A percentile compares a stretch with the other conserved stretches of the same genome.
These are phyloP conservation scores for Cosmia trapezina DNA, from an alignment of 2,888 invertebrate genomes.

Conservation along the genomic window DNA sequence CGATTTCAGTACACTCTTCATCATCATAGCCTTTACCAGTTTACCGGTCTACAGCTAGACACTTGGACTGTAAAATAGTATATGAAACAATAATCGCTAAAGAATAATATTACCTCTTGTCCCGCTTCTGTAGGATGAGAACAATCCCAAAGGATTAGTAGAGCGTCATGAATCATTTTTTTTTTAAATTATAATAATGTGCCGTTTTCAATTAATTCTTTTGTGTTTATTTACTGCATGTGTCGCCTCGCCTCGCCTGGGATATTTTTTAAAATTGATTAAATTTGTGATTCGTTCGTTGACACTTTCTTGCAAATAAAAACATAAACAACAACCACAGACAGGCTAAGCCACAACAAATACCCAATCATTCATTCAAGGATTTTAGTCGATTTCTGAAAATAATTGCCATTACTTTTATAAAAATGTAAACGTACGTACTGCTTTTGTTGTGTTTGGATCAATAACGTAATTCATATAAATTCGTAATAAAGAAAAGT, in stretches of 20 bases:
- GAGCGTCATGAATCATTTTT: constrained; percentile 92
- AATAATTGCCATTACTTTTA: not conserved
- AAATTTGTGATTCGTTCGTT: too few species aligned
- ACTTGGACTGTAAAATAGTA: too few species aligned
- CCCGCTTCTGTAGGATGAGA: constrained; percentile 74
- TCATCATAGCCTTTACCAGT: not conserved
- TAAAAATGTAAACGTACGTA: not conserved
- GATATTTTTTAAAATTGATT: not conserved
- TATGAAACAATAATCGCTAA: not conserved
- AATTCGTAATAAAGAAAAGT: not conserved
- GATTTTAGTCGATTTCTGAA: constrained; percentile 32
- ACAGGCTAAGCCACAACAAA: not conserved
- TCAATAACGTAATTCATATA: not conserved
- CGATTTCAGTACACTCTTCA: not conserved
- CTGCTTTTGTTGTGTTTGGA: not conserved
- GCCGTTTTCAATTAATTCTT: too few species aligned
- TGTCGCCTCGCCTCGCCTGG: rapidly evolving
- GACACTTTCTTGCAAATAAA: not conserved
- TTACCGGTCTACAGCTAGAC: not conserved
- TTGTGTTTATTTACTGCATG: not conserved
- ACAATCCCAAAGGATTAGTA: constrained; percentile 92
- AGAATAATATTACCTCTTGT: constrained; percentile 57
- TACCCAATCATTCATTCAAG: not conserved
- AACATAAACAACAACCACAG: constrained; percentile 21
- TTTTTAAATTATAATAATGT: constrained; percentile 45